Conservation (phyloP, 92 coral and sea anemone species). For the Porites cylindrica region DNA sequence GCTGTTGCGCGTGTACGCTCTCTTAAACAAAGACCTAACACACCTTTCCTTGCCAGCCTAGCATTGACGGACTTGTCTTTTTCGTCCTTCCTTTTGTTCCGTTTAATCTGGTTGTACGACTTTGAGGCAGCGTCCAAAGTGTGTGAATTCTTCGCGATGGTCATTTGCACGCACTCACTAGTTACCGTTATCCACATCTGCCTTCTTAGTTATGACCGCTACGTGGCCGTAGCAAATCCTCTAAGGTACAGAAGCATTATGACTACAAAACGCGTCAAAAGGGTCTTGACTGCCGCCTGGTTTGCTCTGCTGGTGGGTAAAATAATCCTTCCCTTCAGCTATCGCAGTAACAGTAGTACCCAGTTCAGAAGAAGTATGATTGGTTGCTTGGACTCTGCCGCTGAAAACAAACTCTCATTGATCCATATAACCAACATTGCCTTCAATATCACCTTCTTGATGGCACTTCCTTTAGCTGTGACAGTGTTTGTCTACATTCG, state of each 20-base stretch:
- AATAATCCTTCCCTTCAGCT: neutral
- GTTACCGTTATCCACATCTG: conserved; percentile 55
- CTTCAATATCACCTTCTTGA: conserved; percentile 15
- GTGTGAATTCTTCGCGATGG: too few relatives aligned
- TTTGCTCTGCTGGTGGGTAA: conserved; percentile 34
- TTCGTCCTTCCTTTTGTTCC: neutral
- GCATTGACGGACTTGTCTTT: neutral
- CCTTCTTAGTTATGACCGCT: conserved; percentile 85
- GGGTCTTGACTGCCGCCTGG: conserved; percentile 56
- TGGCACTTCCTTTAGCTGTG: conserved; percentile 32
- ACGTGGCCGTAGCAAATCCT: conserved; percentile 72
- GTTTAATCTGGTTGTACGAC: conserved; percentile 4
- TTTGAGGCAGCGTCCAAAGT: too few relatives aligned
- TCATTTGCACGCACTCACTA: too few relatives aligned
- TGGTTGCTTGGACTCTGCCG: conserved; percentile 21
- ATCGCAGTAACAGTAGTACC: neutral
- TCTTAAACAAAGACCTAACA: neutral
- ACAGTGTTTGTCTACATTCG: conserved; percentile 41
- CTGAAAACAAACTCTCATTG: neutral
- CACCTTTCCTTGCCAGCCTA: neutral
- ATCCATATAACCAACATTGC: conserved; percentile 10
- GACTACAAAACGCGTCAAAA: conserved; percentile 62
- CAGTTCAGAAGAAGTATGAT: neutral
- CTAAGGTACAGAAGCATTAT: conserved; percentile 65
- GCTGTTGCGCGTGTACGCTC: neutral